phyloP scores from a whole-genome alignment of 2,888 invertebrate genomes.

The Tribolium freemani region DNA sequence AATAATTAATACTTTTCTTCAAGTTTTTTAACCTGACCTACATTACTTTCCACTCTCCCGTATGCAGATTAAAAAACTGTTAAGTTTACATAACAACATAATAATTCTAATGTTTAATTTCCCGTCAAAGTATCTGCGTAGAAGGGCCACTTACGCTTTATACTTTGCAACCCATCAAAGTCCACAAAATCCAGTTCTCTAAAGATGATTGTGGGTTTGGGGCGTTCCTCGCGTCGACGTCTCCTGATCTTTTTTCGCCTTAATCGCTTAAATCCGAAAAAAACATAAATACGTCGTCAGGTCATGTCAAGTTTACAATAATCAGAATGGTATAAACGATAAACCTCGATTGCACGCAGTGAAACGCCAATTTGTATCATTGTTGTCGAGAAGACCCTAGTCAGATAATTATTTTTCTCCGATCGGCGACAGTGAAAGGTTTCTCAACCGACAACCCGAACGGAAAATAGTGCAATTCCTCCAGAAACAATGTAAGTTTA shows the following conservation, averaged over 20 bases:
- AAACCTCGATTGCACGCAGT: constrained; percentile 31
- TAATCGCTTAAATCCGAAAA: constrained; percentile 8
- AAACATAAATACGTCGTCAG: constrained; percentile 27
- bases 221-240: not conserved
- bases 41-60: no score
- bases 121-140: no score
- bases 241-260: not conserved
- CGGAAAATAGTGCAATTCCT: constrained; percentile 26
- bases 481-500: constrained; percentile 31
- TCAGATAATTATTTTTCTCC: constrained; percentile 36
- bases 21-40: no score
- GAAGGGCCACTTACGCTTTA: no score
- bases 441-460: constrained; percentile 4
- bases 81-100: no score
- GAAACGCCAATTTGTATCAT: constrained; percentile 41
- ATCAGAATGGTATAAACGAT: constrained; percentile 32
- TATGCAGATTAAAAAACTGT: no score
- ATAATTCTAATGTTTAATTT: no score
- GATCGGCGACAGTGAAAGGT: constrained; percentile 23
- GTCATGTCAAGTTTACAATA: constrained; percentile 35
- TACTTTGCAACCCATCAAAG: not conserved
- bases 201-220: no score
- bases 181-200: not conserved
- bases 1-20: no score
- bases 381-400: constrained; percentile 36